Evolutionary conservation across 2,797 vertebrate genomes (phyloP), one percentile per base, ranked within the genome.

Genomic region (Morelia viridis): DNA sequence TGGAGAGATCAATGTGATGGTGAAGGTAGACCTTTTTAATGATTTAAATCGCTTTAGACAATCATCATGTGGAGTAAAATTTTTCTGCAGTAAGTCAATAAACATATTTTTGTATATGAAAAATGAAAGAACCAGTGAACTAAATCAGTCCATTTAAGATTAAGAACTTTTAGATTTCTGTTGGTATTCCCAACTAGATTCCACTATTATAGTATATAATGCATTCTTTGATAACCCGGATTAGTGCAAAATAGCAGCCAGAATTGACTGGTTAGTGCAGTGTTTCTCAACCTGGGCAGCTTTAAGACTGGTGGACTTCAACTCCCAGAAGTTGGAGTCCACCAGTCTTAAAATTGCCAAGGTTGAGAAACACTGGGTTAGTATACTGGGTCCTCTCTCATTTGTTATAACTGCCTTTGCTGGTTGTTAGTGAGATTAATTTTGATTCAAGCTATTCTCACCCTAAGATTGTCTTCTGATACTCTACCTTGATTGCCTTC

Each of bases 1-100:
- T 95, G 99, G 99, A 8, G 99, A 99, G 96, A 99, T 99, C 92
- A 99, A 99, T 58, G 98, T 99, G 50, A 97, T 99, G 22, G 99
- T 99, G 94, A 99, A 99, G 97, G 99, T 99, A 91, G 99, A 99
- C 95, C 99, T 99, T 95, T 99, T 99, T 97, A 99, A 99, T 83
- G 99, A 99, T 94, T 97, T 99, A 94, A 99, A 99, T 96, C 98
- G 99, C 91, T 99, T 99, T 95, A 98, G 99, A 94, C 99, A 99
- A 95, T 99, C 99, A 0, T 99, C 99, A 3, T 99, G 99, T 89
- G 99, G 99, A 93, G 98, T 99, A 89, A 99, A 99, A 93, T 99
- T 99, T 97, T 99, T 99, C 96, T 99, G 99, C 97, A 99, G 99
- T 99, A 97, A 97, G 99, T 99, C 93, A 31, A 93, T 41, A 50